Evolutionary conservation across 2,888 invertebrate species (phyloP).

Genomic region (Pantelozetes paolii): DNA sequence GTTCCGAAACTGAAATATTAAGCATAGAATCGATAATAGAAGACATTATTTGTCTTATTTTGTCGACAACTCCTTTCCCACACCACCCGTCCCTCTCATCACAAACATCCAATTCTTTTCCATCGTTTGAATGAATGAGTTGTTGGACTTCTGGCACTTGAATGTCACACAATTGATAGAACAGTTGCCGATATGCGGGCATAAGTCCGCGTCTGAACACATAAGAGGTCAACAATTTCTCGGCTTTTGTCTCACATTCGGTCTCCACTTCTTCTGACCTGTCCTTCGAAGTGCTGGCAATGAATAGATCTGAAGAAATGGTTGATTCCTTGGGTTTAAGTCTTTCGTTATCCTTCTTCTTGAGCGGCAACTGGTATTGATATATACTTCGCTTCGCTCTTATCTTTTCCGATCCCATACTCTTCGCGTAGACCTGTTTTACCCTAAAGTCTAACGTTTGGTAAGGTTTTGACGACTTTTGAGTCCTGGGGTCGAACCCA

Average conservation of each 20-base stretch:
- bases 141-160: conserved; percentile 72
- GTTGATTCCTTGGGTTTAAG: conserved; percentile 20
- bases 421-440: conserved; percentile 36
- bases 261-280: conserved; percentile 47
- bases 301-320: conserved; percentile 24
- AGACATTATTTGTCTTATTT: conserved; percentile 42
- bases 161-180: conserved; percentile 83
- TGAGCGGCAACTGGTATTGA: conserved; percentile 54
- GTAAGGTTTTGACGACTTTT: conserved; percentile 71
- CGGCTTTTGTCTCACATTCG: conserved; percentile 51
- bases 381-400: conserved; percentile 58
- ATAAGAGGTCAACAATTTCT: conserved; percentile 17
- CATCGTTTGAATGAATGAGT: conserved; percentile 53
- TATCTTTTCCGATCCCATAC: conserved; percentile 50
- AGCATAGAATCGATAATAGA: conserved; percentile 26
- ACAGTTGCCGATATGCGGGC: conserved; percentile 79
- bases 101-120: conserved; percentile 57
- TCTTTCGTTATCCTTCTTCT: conserved; percentile 42
- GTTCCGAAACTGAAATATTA: neutral
- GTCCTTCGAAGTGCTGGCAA: conserved; percentile 33
- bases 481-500: conserved; percentile 85
- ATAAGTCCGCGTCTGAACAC: conserved; percentile 62
- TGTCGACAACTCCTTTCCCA: conserved; percentile 39
- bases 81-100: conserved; percentile 72
- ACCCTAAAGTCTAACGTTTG: conserved; percentile 76